These are phyloP conservation scores for Arenicola marina DNA, from an alignment of 2,888 invertebrate species.

Conservation along the genomic window DNA sequence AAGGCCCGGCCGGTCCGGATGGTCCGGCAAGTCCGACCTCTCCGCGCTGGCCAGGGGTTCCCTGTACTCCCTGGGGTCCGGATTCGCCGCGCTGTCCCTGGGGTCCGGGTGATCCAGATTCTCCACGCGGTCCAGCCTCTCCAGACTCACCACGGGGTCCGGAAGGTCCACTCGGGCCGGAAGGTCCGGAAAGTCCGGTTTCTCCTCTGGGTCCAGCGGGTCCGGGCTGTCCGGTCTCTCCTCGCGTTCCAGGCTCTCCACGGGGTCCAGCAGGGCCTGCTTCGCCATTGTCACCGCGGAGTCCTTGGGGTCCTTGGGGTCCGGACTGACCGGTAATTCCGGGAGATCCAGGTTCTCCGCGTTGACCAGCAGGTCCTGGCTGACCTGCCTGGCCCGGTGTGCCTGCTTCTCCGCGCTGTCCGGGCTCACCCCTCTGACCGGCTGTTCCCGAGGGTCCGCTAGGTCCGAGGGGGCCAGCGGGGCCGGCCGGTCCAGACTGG, in stretches of 20 bases:
- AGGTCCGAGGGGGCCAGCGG: too few relatives aligned
- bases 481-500: too few relatives aligned
- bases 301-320: slow-evolving; percentile 4
- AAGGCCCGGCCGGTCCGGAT: slow-evolving; percentile 19
- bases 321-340: slow-evolving; percentile 1
- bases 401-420: slow-evolving; percentile 9
- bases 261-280: slow-evolving; percentile 37
- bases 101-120: slow-evolving; percentile 35
- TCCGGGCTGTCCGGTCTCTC: slow-evolving; percentile 19
- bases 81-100: slow-evolving; percentile 18
- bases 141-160: slow-evolving; percentile 25
- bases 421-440: slow-evolving; percentile 13
- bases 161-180: slow-evolving; percentile 49
- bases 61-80: slow-evolving; percentile 27
- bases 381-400: neutral
- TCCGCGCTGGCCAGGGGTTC: slow-evolving; percentile 24
- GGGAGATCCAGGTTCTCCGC: slow-evolving; percentile 10
- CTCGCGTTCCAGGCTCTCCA: slow-evolving; percentile 15
- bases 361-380: slow-evolving; percentile 5
- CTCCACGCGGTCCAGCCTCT: slow-evolving; percentile 68
- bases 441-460: too few relatives aligned
- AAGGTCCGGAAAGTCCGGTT: slow-evolving; percentile 6
- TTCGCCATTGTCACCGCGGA: slow-evolving; percentile 34
- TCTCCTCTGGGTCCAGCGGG: slow-evolving; percentile 10
- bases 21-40: slow-evolving; percentile 21